Base-by-base conservation (phyloP, 2,113 vertebrate species). In the Lepisosteus osseus region DNA sequence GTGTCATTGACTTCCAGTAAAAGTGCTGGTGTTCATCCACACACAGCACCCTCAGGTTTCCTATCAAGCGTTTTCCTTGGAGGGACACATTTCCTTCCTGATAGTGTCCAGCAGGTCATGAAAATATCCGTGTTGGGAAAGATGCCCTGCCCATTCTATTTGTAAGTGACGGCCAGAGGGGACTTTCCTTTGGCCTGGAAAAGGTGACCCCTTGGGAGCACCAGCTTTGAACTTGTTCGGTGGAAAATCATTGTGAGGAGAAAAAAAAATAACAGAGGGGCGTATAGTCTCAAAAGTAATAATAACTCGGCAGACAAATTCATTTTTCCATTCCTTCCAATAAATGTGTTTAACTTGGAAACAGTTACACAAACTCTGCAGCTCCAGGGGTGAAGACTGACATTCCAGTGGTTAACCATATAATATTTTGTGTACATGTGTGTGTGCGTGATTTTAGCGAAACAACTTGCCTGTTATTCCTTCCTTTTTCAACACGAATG, bases 81-180 rank as follows among this genome's bases (percentile, higher is more conserved):
- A 85, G 82, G 71, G 77, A 61, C 64, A 71, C 2, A 0, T 76
- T 88, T 92, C 88, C 87, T 92, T 91, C 86, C 85, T 77, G 55
- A 84, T 56, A 47, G 79, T 79, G 78, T 78, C 74, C 68, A 56
- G 47, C 7, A 85, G 83, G 82, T 87, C 85, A 83, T 76, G 76
- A 78, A 82, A 86, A 82, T 80, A 86, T 69, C 76, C 51, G 0
- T 72, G 69, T 68, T 77, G 66, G 66, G 54, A 54, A 67, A 56
- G 41, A 9, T 72, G 72, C 73, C 68, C 51, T 11, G 3, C 12
- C 15, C n/a, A 8, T 29, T 40, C n/a, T 41, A 54, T 54, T 12
- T 55, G 45, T n/a, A 13, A 14, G 57, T 6, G 57, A 59, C n/a
- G 2, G 57, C n/a, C 57, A 59, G 57, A 15, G n/a, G 57, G 57